Conservation (phyloP, 2,888 invertebrate species). For the Gastrophysa polygoni region DNA sequence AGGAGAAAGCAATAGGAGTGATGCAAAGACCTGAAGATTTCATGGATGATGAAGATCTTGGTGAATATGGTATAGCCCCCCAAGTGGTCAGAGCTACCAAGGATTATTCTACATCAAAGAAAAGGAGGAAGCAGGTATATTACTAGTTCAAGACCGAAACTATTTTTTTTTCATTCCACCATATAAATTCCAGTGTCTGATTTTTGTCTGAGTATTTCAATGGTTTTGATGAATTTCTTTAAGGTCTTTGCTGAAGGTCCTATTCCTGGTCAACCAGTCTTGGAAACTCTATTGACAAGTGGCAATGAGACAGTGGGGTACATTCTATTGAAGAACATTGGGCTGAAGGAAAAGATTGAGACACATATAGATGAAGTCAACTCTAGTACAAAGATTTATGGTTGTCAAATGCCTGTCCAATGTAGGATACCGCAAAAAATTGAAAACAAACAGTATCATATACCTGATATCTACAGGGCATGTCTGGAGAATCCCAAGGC, state of each 20-base stretch:
- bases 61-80: constrained; percentile 95
- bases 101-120: constrained; percentile 69
- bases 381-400: constrained; percentile 59
- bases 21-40: constrained; percentile 86
- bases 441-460: constrained; percentile 68
- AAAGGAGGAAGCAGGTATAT: constrained; percentile 48
- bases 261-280: constrained; percentile 70
- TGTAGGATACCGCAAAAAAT: constrained; percentile 60
- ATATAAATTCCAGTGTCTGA: no score
- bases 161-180: no score
- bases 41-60: constrained; percentile 97
- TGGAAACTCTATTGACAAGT: constrained; percentile 72
- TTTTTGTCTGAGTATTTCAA: no score
- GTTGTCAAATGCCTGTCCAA: constrained; percentile 58
- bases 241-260: constrained; percentile 52
- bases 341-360: constrained; percentile 74
- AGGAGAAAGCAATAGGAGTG: constrained; percentile 66
- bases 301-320: constrained; percentile 89
- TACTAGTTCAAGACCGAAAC: no score
- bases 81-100: constrained; percentile 79
- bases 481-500: constrained; percentile 76
- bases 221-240: background rate
- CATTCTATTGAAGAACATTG: constrained; percentile 84
- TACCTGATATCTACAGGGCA: constrained; percentile 82
- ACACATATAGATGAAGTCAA: constrained; percentile 56